Base-by-base conservation (phyloP, 1,140 invertebrate genomes). In the Aphelinus certus region DNA sequence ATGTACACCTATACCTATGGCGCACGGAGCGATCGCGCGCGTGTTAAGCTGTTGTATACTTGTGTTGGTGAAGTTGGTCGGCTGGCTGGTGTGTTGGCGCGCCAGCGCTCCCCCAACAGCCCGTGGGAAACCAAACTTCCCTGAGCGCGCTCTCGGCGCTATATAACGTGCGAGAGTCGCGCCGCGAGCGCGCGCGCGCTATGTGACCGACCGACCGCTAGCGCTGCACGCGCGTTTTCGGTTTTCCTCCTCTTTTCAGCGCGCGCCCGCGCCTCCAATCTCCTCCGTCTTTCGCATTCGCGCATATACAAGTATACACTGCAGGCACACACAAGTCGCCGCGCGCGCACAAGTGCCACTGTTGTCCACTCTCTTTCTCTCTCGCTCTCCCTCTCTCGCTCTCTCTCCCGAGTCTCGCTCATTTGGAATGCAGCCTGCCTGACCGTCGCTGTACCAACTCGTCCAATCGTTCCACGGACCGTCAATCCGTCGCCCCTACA, bases 331-430 rank as follows among this genome's bases (percentile, higher is more conserved):
- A 26, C 26, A 26, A 26, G 26, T 26, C 26, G 26, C 26, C 26
- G 26, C 26, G 67, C 10, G 45, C 57, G 3, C 57, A 70, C 67
- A 61, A 56, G 67, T 70, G 3, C 26, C 65, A 68, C 55, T 68
- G 55, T 58, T 61, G 56, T 73, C 56, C 58, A 47, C 42, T 66
- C 61, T 47, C n/a, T 46, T 7, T 67, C 43, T 67, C 42, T 62
- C 47, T 45, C 57, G 5, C 57, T 26, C 26, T 46, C 45, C n/a
- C 60, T 62, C 60, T 5, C 10, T 45, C 26, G 6, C 49, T 47
- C 43, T 66, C 47, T 63, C 56, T 45, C 46, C 64, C 53, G n/a
- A 64, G 63, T 63, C 43, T 66, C 60, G 49, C 43, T 72, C 62
- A 6, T 61, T 61, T 42, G 26, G 26, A 26, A 26, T 26, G 26